phyloP scores from a whole-genome alignment of 2,888 invertebrate species.

The Leptinotarsa rubiginosa region DNA sequence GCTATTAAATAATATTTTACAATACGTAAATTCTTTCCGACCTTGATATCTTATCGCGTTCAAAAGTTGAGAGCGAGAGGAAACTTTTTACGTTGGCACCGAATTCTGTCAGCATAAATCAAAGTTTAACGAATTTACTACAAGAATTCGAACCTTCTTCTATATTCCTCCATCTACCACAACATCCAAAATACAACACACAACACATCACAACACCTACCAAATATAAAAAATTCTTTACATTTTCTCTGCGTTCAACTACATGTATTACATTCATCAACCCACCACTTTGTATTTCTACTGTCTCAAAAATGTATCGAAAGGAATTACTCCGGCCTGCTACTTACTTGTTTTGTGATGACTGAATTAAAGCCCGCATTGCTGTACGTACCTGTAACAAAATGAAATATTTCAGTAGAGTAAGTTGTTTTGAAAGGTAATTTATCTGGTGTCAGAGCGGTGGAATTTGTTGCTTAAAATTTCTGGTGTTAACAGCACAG shows the following conservation, averaged over 20 bases:
- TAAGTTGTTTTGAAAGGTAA: slow-evolving; percentile 22
- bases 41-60: no score
- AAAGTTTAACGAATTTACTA: no score
- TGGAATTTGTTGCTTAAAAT: slow-evolving; percentile 16
- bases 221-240: not conserved
- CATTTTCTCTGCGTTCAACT: not conserved
- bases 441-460: slow-evolving; percentile 18
- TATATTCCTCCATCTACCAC: no score
- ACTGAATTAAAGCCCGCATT: slow-evolving; percentile 16
- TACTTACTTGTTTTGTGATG: slow-evolving; percentile 18
- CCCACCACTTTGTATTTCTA: not conserved
- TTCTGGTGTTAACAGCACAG: slow-evolving; percentile 16
- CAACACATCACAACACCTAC: not conserved
- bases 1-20: no score
- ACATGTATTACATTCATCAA: not conserved
- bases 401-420: slow-evolving; percentile 21
- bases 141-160: no score
- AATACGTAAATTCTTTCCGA: no score
- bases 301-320: not conserved
- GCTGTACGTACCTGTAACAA: slow-evolving; percentile 20
- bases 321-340: slow-evolving; percentile 8
- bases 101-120: no score
- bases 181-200: not conserved
- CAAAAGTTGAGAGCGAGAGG: no score
- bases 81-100: no score